phyloP scores from a whole-genome alignment of 2,797 vertebrate species.

The Linurgus olivaceus region DNA sequence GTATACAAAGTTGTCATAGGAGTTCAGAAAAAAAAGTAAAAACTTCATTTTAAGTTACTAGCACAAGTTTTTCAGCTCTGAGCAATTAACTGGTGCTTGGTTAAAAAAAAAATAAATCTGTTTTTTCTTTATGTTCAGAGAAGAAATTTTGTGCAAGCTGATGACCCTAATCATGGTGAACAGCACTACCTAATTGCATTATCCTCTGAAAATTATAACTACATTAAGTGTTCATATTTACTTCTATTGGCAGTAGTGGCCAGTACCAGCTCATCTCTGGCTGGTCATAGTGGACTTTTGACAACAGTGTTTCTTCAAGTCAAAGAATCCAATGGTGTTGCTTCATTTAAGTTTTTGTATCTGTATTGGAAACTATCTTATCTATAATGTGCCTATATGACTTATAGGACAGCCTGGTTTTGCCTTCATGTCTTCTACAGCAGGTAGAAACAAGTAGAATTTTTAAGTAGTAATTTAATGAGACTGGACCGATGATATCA shows the following conservation, averaged over 20 bases:
- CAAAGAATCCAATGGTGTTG: neutral
- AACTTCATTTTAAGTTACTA: neutral
- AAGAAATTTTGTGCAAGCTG: neutral
- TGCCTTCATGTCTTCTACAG: neutral
- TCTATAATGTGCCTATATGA: neutral
- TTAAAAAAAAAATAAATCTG: neutral
- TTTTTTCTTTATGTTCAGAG: neutral
- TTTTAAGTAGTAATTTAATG: neutral
- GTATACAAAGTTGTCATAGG: neutral
- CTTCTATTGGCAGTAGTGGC: neutral
- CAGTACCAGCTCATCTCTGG: neutral
- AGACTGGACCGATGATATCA: neutral
- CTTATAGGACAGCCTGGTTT: neutral
- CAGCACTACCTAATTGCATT: neutral
- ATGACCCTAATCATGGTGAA: neutral
- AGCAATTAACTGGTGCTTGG: neutral
- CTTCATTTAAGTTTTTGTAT: neutral
- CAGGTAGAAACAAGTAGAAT: neutral
- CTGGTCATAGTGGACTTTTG: neutral
- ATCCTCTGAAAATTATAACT: neutral
- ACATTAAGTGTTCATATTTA: neutral
- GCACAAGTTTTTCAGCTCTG: neutral
- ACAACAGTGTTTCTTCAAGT: neutral
- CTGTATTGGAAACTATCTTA: neutral
- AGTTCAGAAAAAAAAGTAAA: neutral